Conservation (phyloP, 2,113 vertebrate species). For the Rhizomys pruinosus region DNA sequence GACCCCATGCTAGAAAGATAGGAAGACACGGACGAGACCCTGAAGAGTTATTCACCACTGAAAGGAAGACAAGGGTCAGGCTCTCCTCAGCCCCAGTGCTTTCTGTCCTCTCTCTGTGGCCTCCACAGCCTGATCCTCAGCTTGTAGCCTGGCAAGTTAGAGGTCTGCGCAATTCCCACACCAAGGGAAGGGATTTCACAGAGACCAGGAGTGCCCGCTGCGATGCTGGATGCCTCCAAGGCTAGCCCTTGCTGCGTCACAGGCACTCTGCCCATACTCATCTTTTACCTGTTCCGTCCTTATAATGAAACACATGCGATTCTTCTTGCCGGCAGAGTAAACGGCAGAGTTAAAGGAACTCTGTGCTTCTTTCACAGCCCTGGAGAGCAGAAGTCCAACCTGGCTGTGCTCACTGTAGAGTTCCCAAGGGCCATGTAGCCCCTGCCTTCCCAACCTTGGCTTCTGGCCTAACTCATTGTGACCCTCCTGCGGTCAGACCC, state of each 20-base stretch:
- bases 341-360: no score
- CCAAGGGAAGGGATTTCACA: fast-evolving
- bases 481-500: background rate
- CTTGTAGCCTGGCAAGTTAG: background rate
- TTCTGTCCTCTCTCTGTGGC: background rate
- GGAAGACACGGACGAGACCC: background rate
- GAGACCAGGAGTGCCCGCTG: fast-evolving
- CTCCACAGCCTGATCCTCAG: background rate
- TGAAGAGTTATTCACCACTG: fast-evolving
- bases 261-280: background rate
- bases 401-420: background rate
- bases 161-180: background rate
- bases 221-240: background rate
- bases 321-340: background rate
- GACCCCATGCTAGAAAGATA: background rate
- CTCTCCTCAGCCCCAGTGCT: background rate
- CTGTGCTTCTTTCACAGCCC: no score
- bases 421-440: fast-evolving
- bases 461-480: background rate
- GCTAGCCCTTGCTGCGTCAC: fast-evolving
- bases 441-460: background rate
- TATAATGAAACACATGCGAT: background rate
- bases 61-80: background rate
- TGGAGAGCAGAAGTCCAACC: background rate
- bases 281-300: background rate